These are phyloP conservation scores for Cetoscarus ocellatus DNA, from an alignment of 2,797 vertebrate genomes.

Conservation along the genomic window DNA sequence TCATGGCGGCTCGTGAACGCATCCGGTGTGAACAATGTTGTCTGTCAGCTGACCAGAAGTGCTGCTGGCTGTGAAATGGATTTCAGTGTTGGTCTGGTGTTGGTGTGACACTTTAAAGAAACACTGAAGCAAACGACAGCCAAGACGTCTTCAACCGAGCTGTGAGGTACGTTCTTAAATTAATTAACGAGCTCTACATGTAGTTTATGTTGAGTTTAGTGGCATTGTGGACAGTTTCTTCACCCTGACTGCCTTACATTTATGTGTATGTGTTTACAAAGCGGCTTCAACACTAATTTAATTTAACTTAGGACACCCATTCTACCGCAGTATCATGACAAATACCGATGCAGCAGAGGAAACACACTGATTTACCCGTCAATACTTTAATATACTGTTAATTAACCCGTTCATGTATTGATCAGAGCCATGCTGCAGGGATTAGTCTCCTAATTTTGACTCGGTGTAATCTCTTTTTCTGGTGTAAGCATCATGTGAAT, in stretches of 20 bases:
- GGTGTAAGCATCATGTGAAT: conserved; percentile 58
- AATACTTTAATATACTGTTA: neutral
- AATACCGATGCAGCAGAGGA: fast-evolving
- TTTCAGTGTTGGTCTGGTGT: neutral
- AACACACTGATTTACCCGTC: neutral
- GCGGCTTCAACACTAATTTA: too few relatives aligned
- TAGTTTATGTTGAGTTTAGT: neutral
- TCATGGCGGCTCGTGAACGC: neutral
- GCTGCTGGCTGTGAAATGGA: conserved; percentile 31
- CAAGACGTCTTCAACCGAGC: neutral
- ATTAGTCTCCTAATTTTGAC: neutral
- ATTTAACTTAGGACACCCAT: neutral
- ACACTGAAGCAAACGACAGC: neutral
- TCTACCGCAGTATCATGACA: neutral
- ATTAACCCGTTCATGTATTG: neutral
- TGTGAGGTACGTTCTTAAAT: conserved; percentile 33
- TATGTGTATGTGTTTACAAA: neutral
- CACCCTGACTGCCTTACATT: neutral
- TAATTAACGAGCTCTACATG: too few relatives aligned
- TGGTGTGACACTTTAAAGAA: neutral
- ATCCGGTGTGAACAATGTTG: neutral
- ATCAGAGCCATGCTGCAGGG: neutral
- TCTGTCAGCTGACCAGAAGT: conserved; percentile 55
- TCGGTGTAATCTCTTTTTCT: conserved; percentile 1
- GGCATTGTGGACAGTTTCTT: neutral